phyloP scores from a whole-genome alignment of 1,140 invertebrate genomes.

The Pseudomyrmex gracilis region DNA sequence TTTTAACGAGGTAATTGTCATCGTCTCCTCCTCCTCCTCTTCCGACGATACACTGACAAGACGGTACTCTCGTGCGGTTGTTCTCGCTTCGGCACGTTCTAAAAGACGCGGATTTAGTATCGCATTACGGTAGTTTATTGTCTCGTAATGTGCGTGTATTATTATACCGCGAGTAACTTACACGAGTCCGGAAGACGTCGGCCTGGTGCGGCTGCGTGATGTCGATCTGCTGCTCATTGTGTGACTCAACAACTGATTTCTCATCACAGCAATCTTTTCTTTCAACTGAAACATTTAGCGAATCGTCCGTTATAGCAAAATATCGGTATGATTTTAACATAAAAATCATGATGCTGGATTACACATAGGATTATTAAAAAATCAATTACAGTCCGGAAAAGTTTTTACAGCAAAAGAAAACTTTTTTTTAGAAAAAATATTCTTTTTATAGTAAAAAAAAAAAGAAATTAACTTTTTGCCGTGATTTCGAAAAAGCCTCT shows the following conservation, averaged over 20 bases:
- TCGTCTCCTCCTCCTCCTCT: conserved; percentile 71
- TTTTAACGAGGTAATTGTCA: conserved; percentile 73
- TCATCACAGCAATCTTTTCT: conserved; percentile 79
- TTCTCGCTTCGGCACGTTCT: conserved; percentile 82
- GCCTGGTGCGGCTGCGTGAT: conserved; percentile 70
- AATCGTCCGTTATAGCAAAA: background rate
- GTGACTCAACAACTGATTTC: conserved; percentile 81
- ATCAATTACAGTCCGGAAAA: too few species aligned
- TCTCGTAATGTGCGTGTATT: conserved; percentile 22
- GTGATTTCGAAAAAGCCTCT: background rate
- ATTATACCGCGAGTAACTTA: conserved; percentile 61
- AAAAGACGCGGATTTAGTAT: conserved; percentile 65
- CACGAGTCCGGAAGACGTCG: conserved; percentile 77
- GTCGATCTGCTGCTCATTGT: conserved; percentile 77
- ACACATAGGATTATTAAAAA: too few species aligned
- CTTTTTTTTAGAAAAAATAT: background rate
- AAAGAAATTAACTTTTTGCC: background rate
- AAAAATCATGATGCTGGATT: too few species aligned
- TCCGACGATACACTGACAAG: conserved; percentile 72
- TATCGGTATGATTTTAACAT: background rate
- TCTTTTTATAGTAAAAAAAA: background rate
- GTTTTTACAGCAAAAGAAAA: background rate
- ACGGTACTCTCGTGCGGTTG: conserved; percentile 75
- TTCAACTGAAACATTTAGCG: conserved; percentile 77
- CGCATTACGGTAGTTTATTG: conserved; percentile 37